Conservation (phyloP, 1,140 invertebrate species). For the Metopolophium dirhodum region DNA sequence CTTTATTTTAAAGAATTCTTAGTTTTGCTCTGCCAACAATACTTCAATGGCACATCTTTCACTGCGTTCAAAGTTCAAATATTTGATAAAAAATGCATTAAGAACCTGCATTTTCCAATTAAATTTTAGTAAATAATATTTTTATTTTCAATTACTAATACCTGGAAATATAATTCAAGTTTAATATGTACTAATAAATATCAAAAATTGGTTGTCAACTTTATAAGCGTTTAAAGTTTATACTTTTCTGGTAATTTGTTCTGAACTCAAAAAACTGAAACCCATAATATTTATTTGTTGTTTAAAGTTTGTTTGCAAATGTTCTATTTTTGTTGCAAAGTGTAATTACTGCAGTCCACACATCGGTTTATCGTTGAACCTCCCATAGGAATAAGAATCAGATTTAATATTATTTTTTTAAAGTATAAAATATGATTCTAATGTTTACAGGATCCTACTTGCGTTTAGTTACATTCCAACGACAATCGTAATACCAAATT, state of each 20-base stretch:
- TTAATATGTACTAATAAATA: neutral
- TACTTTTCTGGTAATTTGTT: neutral
- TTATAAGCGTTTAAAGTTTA: neutral
- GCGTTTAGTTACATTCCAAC: neutral
- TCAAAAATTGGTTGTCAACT: neutral
- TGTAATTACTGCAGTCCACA: neutral
- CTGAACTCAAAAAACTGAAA: neutral
- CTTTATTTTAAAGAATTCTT: neutral
- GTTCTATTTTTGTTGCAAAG: neutral
- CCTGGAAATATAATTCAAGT: neutral
- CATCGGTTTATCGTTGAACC: neutral
- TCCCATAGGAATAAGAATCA: neutral
- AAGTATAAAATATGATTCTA: neutral
- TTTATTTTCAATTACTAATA: neutral
- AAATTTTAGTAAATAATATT: neutral
- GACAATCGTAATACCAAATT: neutral
- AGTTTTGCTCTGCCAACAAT: neutral
- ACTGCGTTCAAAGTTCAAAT: neutral
- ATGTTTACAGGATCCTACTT: neutral
- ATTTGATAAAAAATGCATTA: neutral
- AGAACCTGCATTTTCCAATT: neutral
- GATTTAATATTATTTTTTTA: neutral
- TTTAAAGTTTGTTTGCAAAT: neutral
- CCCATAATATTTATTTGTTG: neutral
- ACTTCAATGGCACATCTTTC: neutral